Evolutionary conservation across 2,797 vertebrate species (phyloP), one percentile per base, ranked within the genome.

Genomic region (Manis pentadactyla): DNA sequence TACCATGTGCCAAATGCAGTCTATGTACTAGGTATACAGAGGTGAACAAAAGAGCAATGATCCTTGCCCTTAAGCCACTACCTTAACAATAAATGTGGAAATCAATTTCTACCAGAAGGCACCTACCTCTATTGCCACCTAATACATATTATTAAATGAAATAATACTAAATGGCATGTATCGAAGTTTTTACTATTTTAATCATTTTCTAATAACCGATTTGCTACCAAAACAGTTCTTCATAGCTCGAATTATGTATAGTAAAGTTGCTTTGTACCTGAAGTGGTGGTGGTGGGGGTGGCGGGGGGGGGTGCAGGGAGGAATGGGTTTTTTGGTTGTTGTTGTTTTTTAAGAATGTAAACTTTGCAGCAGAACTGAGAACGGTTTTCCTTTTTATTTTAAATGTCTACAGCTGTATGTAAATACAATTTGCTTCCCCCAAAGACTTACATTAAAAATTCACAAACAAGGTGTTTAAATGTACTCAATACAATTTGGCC

Each of bases 361-460:
- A 78, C 66, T 68, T 97, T 85, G 77, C n/a, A 73, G 55, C 46
- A 94, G 31, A 59, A 13, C 37, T 79, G 23, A 87, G 29, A 81
- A 83, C 19, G 34, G 85, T 46, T 87, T 77, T 29, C 15, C 59
- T 51, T 84, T 94, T 93, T 34, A 81, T 55, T 96, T 88, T 77
- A 95, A 92, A 95, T 42, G 5, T 69, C 64, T 94, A 74, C 15
- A 94, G 63, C 13, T 97, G 8, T 31, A 93, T 91, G 49, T 57
- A 92, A 69, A 66, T 42, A 83, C 1, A 83, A 68, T 57, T 94
- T 94, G 79, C 23, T 78, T 84, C 71, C 29, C 49, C 21, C 29
- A 51, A 95, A 90, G 27, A 74, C 29, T 74, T 84, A 55, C n/a
- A 94, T 42, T 75, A 63, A 73, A 87, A 87, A 55, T 61, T 34